phyloP scores from a whole-genome alignment of 2,797 vertebrate genomes.

The Oophaga sylvatica region DNA sequence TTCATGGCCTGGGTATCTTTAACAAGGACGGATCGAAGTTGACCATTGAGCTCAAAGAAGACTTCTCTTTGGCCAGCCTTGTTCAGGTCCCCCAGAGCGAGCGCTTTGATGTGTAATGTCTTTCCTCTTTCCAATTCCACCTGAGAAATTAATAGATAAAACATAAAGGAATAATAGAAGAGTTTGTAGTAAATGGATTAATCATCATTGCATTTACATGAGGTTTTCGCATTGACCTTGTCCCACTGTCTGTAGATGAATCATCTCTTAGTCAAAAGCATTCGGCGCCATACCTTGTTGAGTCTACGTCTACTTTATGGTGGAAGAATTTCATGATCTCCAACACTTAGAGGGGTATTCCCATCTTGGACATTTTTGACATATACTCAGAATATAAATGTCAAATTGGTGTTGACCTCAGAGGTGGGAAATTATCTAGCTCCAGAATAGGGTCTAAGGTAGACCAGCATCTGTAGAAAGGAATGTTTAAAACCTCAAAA shows the following conservation, averaged over 20 bases:
- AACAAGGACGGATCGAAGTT: conserved; percentile 90
- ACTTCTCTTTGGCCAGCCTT: conserved; percentile 91
- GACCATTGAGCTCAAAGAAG: conserved; percentile 95
- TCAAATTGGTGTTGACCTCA: too few species aligned
- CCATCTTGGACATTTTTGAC: too few species aligned
- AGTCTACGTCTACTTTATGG: neutral
- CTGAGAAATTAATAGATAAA: conserved; percentile 67
- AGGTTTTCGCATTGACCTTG: neutral
- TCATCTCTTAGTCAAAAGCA: neutral
- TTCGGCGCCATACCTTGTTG: neutral
- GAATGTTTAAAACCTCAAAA: too few species aligned
- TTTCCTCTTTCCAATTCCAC: conserved; percentile 93
- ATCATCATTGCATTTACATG: neutral
- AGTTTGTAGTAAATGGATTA: neutral
- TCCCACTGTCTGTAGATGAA: neutral
- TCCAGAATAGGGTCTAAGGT: too few species aligned
- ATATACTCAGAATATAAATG: too few species aligned
- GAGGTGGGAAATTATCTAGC: too few species aligned
- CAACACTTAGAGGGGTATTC: neutral
- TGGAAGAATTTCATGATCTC: neutral
- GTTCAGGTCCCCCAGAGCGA: conserved; percentile 91
- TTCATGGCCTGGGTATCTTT: conserved; percentile 91
- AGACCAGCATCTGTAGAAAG: too few species aligned
- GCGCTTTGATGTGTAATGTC: conserved; percentile 92
- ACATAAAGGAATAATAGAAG: neutral